Base-by-base conservation (phyloP, 92 coral and sea anemone species). In the Desmophyllum pertusum region DNA sequence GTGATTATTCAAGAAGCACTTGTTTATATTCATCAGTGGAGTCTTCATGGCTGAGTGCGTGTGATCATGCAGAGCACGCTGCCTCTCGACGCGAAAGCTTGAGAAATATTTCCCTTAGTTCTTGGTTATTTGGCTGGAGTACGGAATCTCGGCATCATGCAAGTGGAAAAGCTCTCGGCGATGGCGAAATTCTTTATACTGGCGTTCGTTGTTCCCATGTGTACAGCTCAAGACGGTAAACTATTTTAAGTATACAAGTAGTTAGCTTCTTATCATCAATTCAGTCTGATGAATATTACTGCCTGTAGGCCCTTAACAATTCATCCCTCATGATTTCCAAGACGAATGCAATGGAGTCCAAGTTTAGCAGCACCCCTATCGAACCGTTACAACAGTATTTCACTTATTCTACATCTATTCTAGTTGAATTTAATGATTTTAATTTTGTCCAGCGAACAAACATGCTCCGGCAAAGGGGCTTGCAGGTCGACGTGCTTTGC, bases 181-280 rank as follows among this genome's bases (percentile, higher is more conserved):
- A 50, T 45, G 62, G 41, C 2, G 83, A 30, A 31, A 42, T 62
- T 78, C 50, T 1, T 67, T 0, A n/a, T 66, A 11, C 65, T 31
- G 75, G 74, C 64, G 67, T 37, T 80, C 31, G 36, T 33, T 46
- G 63, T 65, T 38, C 51, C 67, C 65, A 50, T 69, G 11, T 80
- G 84, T 42, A 4, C 35, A 17, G 84, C 75, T 14, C 84, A 80
- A 80, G 84, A 76, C 10, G 10, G 65, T 59, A 23, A 10, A 15
- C 33, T 27, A 59, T 25, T 59, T 59, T n/a, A n/a, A 55, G 45
- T 71, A 21, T 6, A 55, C 29, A 55, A 25, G 65, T 25, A 23
- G 65, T 25, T 31, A 59, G 33, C 10, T 25, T 59, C 15, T 59
- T 59, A 25, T 59, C n/a, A n/a, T n/a, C 33, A 14, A 13, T 55